phyloP scores from a whole-genome alignment of 2,888 invertebrate species.

The Oasisia sp. region DNA sequence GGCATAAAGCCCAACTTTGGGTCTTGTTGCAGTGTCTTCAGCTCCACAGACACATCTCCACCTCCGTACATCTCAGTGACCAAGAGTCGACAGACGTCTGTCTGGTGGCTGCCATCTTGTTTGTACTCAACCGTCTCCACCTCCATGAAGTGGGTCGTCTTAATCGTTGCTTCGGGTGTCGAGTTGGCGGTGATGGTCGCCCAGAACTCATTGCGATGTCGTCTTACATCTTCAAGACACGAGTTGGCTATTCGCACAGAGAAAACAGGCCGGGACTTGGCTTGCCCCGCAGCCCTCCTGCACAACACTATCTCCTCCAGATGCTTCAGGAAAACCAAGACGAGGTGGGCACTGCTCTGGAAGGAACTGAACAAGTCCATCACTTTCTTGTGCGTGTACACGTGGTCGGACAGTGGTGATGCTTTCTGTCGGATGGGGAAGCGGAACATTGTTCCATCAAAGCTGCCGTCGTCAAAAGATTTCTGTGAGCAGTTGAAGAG shows the following conservation, averaged over 20 bases:
- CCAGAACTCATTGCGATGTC: constrained; percentile 18
- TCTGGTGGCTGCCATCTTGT: constrained; percentile 19
- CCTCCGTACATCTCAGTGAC: constrained; percentile 38
- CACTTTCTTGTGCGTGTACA: constrained; percentile 48
- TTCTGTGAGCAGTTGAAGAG: constrained; percentile 44
- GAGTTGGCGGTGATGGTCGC: not conserved
- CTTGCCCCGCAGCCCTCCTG: constrained; percentile 19
- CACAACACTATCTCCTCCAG: constrained; percentile 48
- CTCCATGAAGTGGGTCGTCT: constrained; percentile 25
- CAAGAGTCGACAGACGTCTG: constrained; percentile 27
- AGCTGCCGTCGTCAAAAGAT: constrained; percentile 43
- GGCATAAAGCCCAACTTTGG: constrained; percentile 42
- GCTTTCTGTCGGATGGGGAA: constrained; percentile 52
- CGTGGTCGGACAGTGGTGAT: constrained; percentile 50
- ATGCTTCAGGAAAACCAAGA: constrained; percentile 54
- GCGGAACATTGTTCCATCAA: constrained; percentile 56
- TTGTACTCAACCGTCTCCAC: constrained; percentile 29
- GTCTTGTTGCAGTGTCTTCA: constrained; percentile 33
- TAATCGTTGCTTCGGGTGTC: not conserved
- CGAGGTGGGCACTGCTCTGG: constrained; percentile 45
- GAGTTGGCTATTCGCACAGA: constrained; percentile 28
- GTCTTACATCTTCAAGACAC: constrained; percentile 29
- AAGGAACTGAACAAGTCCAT: constrained; percentile 48
- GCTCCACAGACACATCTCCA: constrained; percentile 28
- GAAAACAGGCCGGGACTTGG: not conserved